Evolutionary conservation across 2,888 invertebrate species (phyloP), one percentile per base, ranked within the genome.

Genomic region (Chydorus sphaericus): DNA sequence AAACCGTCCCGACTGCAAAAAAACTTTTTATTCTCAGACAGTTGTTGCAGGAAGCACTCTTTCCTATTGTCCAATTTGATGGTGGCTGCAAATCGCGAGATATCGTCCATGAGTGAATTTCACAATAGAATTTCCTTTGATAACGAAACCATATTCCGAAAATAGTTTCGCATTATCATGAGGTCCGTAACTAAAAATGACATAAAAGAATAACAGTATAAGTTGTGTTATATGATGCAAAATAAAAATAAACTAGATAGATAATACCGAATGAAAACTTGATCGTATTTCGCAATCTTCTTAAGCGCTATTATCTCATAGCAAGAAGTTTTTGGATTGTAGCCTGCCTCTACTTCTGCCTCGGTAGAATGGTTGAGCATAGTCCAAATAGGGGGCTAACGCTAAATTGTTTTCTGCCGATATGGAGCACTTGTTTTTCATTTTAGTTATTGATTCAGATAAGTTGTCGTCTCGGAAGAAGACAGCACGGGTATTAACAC

Each of bases 181-280:
- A 4, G 44, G 44, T 5, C 44, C 44, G n/a, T 44, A 44, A 14
- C 28, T 44, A 6, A n/a, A n/a, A n/a, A n/a, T n/a, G n/a, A n/a
- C n/a, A n/a, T n/a, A n/a, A n/a, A n/a, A n/a, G n/a, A n/a, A n/a
- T n/a, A n/a, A n/a, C n/a, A n/a, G n/a, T n/a, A n/a, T n/a, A n/a
- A n/a, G n/a, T n/a, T n/a, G n/a, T n/a, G n/a, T n/a, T n/a, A n/a
- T n/a, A n/a, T n/a, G n/a, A n/a, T n/a, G n/a, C n/a, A n/a, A n/a
- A n/a, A n/a, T n/a, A n/a, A n/a, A n/a, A n/a, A n/a, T n/a, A n/a
- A n/a, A n/a, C n/a, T n/a, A n/a, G n/a, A n/a, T n/a, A n/a, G n/a
- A n/a, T n/a, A n/a, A n/a, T n/a, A n/a, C n/a, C n/a, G n/a, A n/a
- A 44, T 44, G 44, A 44, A 44, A 3, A 44, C 44, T 44, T 44